Conservation (phyloP, 2,888 invertebrate species). For the Shargacucullia verbasci region DNA sequence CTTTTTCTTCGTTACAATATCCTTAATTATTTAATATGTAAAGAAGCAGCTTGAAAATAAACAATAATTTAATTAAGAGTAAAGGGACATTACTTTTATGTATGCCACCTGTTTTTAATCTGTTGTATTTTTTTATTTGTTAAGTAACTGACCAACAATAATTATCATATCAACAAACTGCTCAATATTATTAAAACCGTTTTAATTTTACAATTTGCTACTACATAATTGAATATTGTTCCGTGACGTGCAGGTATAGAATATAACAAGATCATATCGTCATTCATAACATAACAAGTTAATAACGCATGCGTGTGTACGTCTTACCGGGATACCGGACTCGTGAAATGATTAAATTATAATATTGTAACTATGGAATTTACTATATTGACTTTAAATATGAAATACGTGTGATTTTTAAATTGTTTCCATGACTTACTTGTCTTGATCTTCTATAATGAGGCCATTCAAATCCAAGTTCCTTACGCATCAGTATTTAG, state of each 20-base stretch:
- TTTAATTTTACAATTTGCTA: slow-evolving; percentile 34
- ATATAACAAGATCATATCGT: slow-evolving; percentile 22
- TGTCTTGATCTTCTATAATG: slow-evolving; percentile 53
- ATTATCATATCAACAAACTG: slow-evolving; percentile 52
- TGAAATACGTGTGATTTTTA: slow-evolving; percentile 42
- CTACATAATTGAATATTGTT: slow-evolving; percentile 14
- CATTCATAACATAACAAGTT: slow-evolving; percentile 13
- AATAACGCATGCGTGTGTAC: slow-evolving; percentile 5
- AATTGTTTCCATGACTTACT: slow-evolving; percentile 52
- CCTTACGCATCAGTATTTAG: slow-evolving; percentile 76
- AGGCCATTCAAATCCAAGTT: slow-evolving; percentile 71
- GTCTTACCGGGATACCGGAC: slow-evolving; percentile 42
- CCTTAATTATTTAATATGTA: slow-evolving; percentile 1
- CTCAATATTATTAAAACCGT: slow-evolving; percentile 39
- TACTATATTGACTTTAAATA: slow-evolving; percentile 54
- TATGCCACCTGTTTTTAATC: slow-evolving; percentile 1
- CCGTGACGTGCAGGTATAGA: slow-evolving; percentile 16
- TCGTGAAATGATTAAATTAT: slow-evolving; percentile 41
- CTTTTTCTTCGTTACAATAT: not conserved
- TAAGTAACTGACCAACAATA: slow-evolving; percentile 36
- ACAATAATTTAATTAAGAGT: not conserved
- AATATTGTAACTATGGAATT: slow-evolving; percentile 62
- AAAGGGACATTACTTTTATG: not conserved
- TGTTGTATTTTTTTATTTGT: slow-evolving; percentile 22
- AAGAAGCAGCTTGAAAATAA: not conserved